A percentile compares a stretch with the other conserved stretches of the same genome.
Conservation (phyloP, 2,888 invertebrate genomes). For the Drosophila demipolita region DNA sequence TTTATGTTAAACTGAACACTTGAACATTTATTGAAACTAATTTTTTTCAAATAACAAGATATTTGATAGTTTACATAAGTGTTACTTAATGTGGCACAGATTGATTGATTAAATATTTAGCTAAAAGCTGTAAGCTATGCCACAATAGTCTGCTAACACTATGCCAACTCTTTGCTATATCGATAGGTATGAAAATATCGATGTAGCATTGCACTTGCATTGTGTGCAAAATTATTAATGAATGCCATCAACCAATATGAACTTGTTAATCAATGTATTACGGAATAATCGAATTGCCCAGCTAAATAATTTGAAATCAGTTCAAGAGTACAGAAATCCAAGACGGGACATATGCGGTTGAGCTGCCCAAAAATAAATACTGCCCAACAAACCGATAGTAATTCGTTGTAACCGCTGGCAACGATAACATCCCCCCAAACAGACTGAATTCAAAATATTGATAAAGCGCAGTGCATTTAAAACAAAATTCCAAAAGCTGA, state of each 20-base stretch:
- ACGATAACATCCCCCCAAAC: conserved; percentile 51
- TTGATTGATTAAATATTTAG: no score
- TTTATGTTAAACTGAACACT: not conserved
- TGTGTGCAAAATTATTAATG: not conserved
- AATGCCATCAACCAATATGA: not conserved
- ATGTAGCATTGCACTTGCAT: not conserved
- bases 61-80: not conserved
- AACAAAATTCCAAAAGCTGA: not conserved
- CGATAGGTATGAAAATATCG: not conserved
- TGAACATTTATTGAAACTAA: not conserved
- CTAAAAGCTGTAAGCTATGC: not conserved
- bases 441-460: conserved; percentile 57
- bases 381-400: conserved; percentile 53
- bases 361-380: conserved; percentile 53
- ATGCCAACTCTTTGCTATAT: not conserved
- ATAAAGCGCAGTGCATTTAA: conserved; percentile 61
- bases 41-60: not conserved
- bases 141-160: not conserved
- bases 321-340: not conserved
- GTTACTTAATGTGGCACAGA: not conserved
- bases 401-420: conserved; percentile 60
- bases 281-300: not conserved
- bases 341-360: conserved; percentile 50
- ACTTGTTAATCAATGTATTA: not conserved
- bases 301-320: not conserved